Evolutionary conservation across 2,113 vertebrate genomes (phyloP).

Genomic region (Larimichthys polyactis): DNA sequence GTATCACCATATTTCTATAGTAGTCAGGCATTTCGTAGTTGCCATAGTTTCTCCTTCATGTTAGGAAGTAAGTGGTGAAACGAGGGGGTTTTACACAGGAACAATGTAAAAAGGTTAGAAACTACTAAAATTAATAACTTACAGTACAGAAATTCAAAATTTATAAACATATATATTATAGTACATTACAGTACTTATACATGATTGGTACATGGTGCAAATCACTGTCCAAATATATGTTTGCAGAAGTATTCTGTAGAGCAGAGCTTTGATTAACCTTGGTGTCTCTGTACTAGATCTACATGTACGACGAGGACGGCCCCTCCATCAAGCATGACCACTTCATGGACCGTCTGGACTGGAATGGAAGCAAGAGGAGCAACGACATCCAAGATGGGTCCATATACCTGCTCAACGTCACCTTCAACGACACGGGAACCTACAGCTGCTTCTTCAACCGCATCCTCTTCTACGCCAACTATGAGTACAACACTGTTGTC

Average conservation of each 20-base stretch:
- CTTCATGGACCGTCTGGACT: slow-evolving; percentile 85
- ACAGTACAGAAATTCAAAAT: no score
- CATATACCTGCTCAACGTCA: slow-evolving; percentile 89
- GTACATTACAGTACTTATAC: neutral
- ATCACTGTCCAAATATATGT: neutral
- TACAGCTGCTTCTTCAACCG: slow-evolving; percentile 90
- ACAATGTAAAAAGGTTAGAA: no score
- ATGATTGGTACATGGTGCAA: neutral
- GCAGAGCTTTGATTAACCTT: neutral
- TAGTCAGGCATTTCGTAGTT: no score
- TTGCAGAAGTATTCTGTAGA: neutral
- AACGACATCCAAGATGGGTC: slow-evolving; percentile 90
- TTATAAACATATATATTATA: no score
- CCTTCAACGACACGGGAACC: slow-evolving; percentile 88
- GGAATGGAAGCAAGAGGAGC: slow-evolving; percentile 88
- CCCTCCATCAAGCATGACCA: slow-evolving; percentile 73
- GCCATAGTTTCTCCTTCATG: no score
- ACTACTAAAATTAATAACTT: no score
- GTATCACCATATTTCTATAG: no score
- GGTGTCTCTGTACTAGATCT: slow-evolving; percentile 81
- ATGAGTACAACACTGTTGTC: slow-evolving; percentile 80
- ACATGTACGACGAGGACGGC: slow-evolving; percentile 77
- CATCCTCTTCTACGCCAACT: slow-evolving; percentile 82
- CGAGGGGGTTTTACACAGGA: no score
- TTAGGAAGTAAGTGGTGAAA: no score